phyloP scores from a whole-genome alignment of 2,797 vertebrate species.

The Danio albolineatus region DNA sequence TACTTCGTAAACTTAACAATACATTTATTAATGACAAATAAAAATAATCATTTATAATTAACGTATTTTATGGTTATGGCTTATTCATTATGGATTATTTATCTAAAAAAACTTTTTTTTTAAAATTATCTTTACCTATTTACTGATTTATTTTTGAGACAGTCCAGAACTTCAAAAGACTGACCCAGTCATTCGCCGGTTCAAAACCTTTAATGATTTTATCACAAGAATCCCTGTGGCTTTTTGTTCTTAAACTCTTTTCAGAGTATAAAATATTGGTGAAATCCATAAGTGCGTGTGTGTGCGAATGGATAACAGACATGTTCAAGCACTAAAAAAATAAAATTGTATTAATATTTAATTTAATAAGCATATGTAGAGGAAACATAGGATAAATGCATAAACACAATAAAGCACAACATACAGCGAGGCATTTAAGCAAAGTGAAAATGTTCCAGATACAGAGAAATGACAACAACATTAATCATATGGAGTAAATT shows the following conservation, averaged over 20 bases:
- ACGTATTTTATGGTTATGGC: no score
- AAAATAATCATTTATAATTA: no score
- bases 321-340: neutral
- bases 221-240: neutral
- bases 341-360: neutral
- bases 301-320: neutral
- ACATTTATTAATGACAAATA: no score
- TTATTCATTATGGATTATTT: neutral
- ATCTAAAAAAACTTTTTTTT: neutral
- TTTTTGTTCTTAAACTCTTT: neutral
- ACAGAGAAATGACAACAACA: neutral
- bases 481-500: neutral
- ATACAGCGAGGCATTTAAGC: neutral
- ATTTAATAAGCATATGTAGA: neutral
- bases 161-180: neutral
- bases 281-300: neutral
- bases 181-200: neutral
- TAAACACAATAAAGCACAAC: neutral
- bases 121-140: no score
- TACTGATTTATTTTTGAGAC: no score
- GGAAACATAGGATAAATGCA: neutral
- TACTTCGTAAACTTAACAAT: no score
- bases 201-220: neutral
- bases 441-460: neutral
- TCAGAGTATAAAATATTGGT: neutral